These are phyloP conservation scores for Cettia cetti DNA, from an alignment of 2,113 vertebrate genomes.

Conservation along the genomic window DNA sequence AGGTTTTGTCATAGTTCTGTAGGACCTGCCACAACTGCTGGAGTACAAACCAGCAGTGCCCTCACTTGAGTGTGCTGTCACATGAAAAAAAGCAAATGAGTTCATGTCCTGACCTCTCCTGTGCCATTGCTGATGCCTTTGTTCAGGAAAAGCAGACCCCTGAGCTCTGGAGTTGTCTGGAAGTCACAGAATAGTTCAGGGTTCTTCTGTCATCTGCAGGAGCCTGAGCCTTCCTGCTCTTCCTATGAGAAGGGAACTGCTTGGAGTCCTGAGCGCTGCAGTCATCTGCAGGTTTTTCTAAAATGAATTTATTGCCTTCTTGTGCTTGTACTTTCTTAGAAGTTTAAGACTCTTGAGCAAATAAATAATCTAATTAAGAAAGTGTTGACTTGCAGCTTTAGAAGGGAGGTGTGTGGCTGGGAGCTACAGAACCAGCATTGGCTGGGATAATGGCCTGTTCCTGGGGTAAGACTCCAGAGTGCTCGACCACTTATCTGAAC, in stretches of 20 bases:
- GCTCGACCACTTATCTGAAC: accelerated
- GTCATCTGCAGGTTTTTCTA: neutral
- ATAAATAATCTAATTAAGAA: neutral
- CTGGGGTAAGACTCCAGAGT: neutral
- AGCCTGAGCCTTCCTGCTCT: neutral
- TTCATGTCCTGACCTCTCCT: neutral
- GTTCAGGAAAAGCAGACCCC: neutral
- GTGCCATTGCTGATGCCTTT: neutral
- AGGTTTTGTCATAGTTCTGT: neutral
- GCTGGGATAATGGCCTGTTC: neutral
- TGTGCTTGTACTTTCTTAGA: neutral
- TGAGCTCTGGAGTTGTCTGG: neutral
- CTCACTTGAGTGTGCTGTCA: neutral
- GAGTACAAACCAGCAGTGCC: neutral
- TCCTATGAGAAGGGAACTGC: neutral
- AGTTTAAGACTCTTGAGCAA: neutral
- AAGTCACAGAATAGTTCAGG: neutral
- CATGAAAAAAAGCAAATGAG: neutral
- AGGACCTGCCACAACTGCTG: neutral
- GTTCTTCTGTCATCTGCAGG: neutral
- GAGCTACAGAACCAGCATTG: neutral
- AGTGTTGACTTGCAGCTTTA: neutral
- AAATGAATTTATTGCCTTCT: neutral
- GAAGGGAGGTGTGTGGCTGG: neutral
- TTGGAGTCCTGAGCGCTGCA: neutral